Evolutionary conservation across 1,140 invertebrate genomes (phyloP), one percentile per base, ranked within the genome.

Genomic region (Camponotus pennsylvanicus): DNA sequence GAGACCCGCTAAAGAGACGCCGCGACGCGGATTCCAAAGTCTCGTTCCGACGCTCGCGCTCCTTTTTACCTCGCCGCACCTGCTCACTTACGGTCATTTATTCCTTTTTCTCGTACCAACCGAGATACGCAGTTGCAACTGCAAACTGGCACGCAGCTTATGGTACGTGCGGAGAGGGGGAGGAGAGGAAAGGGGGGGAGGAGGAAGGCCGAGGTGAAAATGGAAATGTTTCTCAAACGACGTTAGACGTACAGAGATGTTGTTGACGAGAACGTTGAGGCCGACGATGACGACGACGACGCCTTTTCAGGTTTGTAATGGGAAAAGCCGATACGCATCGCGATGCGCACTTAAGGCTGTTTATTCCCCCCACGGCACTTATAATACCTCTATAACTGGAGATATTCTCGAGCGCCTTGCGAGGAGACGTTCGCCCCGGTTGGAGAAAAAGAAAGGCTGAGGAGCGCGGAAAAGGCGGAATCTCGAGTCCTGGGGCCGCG

Each of bases 241-340:
- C 49, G 37, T 32, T 57, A 86, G 84, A 52, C 40, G 88, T 18
- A 66, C 37, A 40, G 49, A 37, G 66, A 55, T 42, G 40, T 78
- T 77, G 71, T 83, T 75, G 88, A 89, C 79, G 80, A 89, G 87
- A 70, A 63, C 66, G 76, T 32, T 71, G 87, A 92, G 85, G 73
- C 63, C 59, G 85, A 83, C 64, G 79, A 77, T 61, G 86, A 52
- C 91, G 90, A 83, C 64, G 79, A 77, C 66, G 86, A 52, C 91
- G 90, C 88, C 92, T 90, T 93, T 94, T 94, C 93, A 93, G 91
- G 89, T 89, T 91, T 90, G 89, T 94, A 95, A 95, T 95, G 92
- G 93, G 92, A 94, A 94, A 94, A 93, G 91, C 92, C 92, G 94
- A 94, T 94, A 95, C 91, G 92, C 92, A 94, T 94, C 91, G 92